A percentile compares a stretch with the other conserved stretches of the same genome.
Evolutionary conservation across 1,140 invertebrate species (phyloP).

Genomic region (Sycobia sp.): DNA sequence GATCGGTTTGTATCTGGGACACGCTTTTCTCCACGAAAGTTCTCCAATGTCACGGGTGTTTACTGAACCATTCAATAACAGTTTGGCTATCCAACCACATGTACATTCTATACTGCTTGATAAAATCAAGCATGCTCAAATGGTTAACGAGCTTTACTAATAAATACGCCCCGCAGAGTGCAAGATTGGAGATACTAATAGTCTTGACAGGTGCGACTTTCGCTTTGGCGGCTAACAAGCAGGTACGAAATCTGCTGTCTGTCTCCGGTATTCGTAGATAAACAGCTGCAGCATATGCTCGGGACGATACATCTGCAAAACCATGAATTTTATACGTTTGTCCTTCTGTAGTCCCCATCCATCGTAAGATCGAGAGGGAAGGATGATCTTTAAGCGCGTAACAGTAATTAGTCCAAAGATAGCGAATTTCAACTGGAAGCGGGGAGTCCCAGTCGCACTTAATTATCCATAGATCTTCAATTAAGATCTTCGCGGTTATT

Average conservation of each 20-base stretch:
- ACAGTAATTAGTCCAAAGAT: no score
- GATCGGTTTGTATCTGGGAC: no score
- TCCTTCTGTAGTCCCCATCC: neutral
- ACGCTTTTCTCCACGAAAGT: neutral
- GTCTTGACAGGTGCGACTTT: neutral
- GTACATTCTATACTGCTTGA: no score
- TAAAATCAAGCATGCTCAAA: no score
- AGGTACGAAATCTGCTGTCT: neutral
- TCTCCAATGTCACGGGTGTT: neutral
- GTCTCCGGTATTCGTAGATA: neutral
- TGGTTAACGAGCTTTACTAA: neutral
- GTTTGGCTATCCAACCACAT: no score
- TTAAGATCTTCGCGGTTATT: no score
- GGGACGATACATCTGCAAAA: neutral
- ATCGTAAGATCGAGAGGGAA: neutral
- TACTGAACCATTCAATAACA: neutral
- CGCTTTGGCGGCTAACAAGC: neutral
- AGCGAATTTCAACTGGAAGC: neutral
- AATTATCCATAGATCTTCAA: no score
- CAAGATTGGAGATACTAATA: neutral
- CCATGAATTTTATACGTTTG: no score
- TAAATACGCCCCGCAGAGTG: neutral
- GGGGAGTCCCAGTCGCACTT: slow-evolving; percentile 11
- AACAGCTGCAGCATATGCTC: neutral
- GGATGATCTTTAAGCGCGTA: neutral